Evolutionary conservation across 2,113 vertebrate species (phyloP).

Genomic region (Microcebus ravelobensis): DNA sequence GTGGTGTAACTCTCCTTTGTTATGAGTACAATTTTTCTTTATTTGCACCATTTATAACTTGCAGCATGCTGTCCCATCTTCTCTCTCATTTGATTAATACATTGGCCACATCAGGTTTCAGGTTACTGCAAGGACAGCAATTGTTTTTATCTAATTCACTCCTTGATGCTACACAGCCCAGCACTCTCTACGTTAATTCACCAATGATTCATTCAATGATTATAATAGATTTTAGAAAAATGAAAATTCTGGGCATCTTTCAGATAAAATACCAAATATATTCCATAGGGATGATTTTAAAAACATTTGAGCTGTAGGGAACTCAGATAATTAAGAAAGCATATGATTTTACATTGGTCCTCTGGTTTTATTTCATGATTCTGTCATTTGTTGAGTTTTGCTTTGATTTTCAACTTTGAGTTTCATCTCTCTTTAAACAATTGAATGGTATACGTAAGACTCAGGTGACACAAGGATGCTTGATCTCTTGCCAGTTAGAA

Average conservation of each 20-base stretch:
- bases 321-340: not conserved
- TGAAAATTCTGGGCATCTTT: not conserved
- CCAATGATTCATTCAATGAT: not conserved
- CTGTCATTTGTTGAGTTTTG: conserved; percentile 29
- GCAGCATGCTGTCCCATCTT: not conserved
- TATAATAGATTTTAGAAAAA: not conserved
- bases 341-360: not conserved
- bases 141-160: not conserved
- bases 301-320: not conserved
- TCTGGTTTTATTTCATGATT: conserved; percentile 27
- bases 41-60: not conserved
- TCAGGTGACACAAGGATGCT: not conserved
- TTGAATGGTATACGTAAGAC: not conserved
- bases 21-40: not conserved
- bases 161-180: not conserved
- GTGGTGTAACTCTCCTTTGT: not conserved
- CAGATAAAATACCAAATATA: not conserved
- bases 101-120: not conserved
- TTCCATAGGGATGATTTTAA: not conserved
- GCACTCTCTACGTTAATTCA: not conserved
- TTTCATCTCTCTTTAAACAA: not conserved
- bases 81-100: conserved; percentile 31
- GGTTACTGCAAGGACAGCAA: not conserved
- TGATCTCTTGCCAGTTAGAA: not conserved
- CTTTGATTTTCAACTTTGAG: not conserved